Evolutionary conservation across 2,888 invertebrate genomes (phyloP), one percentile per base, ranked within the genome.

Genomic region (Teinopalpus imperialis): DNA sequence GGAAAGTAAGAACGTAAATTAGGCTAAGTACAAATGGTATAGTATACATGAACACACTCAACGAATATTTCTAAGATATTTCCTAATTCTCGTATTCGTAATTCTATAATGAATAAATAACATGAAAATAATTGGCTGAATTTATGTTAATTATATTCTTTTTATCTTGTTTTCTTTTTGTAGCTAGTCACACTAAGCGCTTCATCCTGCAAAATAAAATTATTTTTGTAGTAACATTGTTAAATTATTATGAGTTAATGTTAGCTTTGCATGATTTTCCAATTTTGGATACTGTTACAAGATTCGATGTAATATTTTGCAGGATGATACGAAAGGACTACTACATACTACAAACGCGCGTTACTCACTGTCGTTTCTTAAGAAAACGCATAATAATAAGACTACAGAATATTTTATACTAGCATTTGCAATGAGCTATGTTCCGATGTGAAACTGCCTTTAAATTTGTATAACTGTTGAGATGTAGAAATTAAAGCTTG

Each of bases 291-390:
- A n/a, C n/a, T 49, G 43, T 56, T 56, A 56, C 58, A 57, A 61
- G 59, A 74, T n/a, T 68, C 74, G 73, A 76, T 82, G 73, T 81
- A 74, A 79, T 80, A 71, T 74, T 82, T 90, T 90, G 72, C 91
- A 93, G 92, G 92, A 91, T 68, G 93, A 93, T 81, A 86, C 92
- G 62, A 91, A 92, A 66, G 93, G 93, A 43, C n/a, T n/a, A n/a
- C n/a, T n/a, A n/a, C n/a, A n/a, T 93, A 93, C 87, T 93, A 92
- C 89, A 90, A 91, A 82, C 89, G 91, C 66, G 90, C 92, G 59
- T 90, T 94, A 79, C 88, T 92, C 56, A 90, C 90, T 57, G 57
- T 92, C 65, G 81, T 87, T 54, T 81, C 81, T 48, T 88, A 81
- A 68, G 71, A 66, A 61, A 68, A 64, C 56, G 69, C 76, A 71